Base-by-base conservation (phyloP, 2,113 vertebrate species). In the Neodon shergylaensis region DNA sequence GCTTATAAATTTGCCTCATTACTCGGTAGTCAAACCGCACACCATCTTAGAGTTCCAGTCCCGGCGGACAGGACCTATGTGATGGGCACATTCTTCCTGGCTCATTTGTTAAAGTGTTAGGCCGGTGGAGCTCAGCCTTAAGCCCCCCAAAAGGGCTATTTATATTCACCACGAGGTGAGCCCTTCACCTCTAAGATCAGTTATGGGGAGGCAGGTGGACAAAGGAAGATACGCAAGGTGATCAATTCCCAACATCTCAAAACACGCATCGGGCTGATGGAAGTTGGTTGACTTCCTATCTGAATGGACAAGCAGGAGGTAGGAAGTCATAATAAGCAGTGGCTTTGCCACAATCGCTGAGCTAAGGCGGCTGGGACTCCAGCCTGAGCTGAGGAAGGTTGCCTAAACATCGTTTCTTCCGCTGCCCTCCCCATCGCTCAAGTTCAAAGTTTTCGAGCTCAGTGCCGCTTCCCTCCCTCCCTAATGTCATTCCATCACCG, bases 1-100 rank as follows among this genome's bases (percentile, higher is more conserved):
- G 92, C 74, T 92, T 95, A 72, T 88, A 93, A 87, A 93, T 89
- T 87, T 65, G 54, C 87, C 90, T 95, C 42, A 42, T 93, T 83
- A 77, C 90, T 70, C 81, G 70, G n/a, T 4, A 36, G 77, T 78
- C 72, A 66, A 36, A 76, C 63, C 39, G 49, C 63, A 84, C 42
- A 24, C 24, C 5, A 17, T 68, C 77, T 86, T 54, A 83, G 66
- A 52, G 52, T 74, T 83, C 52, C 47, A 12, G 33, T 84, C 74
- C 78, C 14, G 4, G 54, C 70, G 44, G 76, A 66, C 2, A 73
- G 65, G 66, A 47, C 58, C 68, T 31, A 1, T 17, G 58, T 2
- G 3, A 44, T 13, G 33, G 79, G 74, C 3, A 5, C 2, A 14
- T 86, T 95, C 81, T 95, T 92, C 49, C 52, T 65, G 31, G 54